Evolutionary conservation across 2,797 vertebrate species (phyloP).

Genomic region (Phoxinus dragarum): DNA sequence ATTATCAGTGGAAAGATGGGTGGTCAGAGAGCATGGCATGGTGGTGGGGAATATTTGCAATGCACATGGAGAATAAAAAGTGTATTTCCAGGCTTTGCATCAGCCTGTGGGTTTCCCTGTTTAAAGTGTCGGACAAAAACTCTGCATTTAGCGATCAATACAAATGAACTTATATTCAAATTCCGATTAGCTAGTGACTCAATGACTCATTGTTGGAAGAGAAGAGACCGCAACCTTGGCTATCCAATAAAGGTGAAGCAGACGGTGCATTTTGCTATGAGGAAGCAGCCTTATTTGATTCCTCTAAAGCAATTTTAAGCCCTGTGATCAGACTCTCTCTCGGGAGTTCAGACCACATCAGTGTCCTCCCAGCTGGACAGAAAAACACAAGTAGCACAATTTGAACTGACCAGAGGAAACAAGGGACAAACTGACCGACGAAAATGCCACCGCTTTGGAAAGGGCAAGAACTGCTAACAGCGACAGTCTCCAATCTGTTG

Average conservation of each 20-base stretch:
- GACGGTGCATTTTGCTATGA: not conserved
- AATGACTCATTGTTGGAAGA: not conserved
- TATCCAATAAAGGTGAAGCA: constrained; percentile 10
- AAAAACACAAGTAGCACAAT: constrained; percentile 40
- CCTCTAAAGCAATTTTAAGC: constrained; percentile 42
- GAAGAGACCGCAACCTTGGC: constrained; percentile 8
- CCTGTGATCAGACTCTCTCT: constrained; percentile 45
- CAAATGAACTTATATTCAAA: constrained; percentile 39
- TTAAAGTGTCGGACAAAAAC: constrained; percentile 9
- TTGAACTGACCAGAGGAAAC: constrained; percentile 49
- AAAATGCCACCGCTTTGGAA: constrained; percentile 59
- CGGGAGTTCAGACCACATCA: constrained; percentile 43
- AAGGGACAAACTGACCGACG: constrained; percentile 36
- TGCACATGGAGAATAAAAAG: constrained; percentile 40
- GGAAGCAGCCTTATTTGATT: constrained; percentile 25
- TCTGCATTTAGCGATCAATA: constrained; percentile 36
- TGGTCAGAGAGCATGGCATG: constrained; percentile 24
- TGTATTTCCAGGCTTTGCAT: constrained; percentile 45
- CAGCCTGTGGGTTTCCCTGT: constrained; percentile 24
- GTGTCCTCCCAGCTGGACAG: constrained; percentile 36
- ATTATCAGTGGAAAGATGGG: constrained; percentile 53
- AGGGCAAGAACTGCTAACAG: constrained; percentile 54
- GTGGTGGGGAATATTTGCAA: constrained; percentile 22
- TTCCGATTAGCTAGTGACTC: constrained; percentile 27
- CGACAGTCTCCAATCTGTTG: constrained; percentile 47